Base-by-base conservation (phyloP, 2,797 vertebrate genomes). In the Anabacerthia variegaticeps region DNA sequence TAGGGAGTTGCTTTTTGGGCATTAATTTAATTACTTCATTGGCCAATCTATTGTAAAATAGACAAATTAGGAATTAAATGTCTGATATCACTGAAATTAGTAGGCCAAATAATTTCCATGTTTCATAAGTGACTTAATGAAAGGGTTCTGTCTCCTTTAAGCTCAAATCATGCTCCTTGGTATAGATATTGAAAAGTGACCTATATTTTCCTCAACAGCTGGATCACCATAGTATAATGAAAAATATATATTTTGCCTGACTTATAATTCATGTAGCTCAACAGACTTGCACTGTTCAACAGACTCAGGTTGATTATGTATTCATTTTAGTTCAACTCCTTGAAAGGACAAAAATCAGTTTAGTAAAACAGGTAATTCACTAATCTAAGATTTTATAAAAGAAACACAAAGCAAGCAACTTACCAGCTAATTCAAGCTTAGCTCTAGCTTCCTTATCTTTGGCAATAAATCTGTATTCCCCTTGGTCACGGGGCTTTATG, bases 381-480 rank as follows among this genome's bases (percentile, higher is more conserved):
- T 32, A 43, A 73, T 41, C 6, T 32, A 67, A 46, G 51, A 77
- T 66, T 90, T 58, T 72, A 65, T 74, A 74, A 85, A 88, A 95
- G 21, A 83, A 95, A 48, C 13, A 71, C 21, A 76, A 96, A 91
- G 28, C 44, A 92, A 88, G 63, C 2, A 58, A 97, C 98, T 97
- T 97, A 99, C 99, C 99, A 96, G 99, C 99, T 94, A 99, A 97
- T 97, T 99, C 99, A 97, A 99, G 98, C 86, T 99, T 99, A 95
- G 99, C 99, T 98, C 97, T 99, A 80, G 99, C 99, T 72, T 99
- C 99, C 97, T 99, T 99, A 97, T 99, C 99, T 96, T 99, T 99
- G 94, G 98, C 99, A n/a, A 99, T 97, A 95, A 99, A 97, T 96
- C 99, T 98, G 97, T 99, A 99, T 97, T 99, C 98, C 15, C 99